phyloP scores from a whole-genome alignment of 2,888 invertebrate genomes.

The Hedya salicella region DNA sequence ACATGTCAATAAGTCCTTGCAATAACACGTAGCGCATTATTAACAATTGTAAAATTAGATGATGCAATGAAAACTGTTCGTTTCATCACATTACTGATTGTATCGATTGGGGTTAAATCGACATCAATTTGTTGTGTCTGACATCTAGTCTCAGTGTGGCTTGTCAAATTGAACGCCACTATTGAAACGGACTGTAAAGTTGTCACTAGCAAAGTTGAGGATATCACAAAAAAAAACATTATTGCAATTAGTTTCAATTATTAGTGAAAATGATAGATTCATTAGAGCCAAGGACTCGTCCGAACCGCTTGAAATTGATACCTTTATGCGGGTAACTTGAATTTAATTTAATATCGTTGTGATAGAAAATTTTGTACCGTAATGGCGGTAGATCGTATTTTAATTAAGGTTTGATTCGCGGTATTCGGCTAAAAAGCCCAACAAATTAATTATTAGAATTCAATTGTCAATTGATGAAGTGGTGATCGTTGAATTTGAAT shows the following conservation, averaged over 20 bases:
- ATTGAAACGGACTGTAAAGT: neutral
- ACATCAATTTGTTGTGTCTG: constrained; percentile 53
- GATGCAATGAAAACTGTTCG: constrained; percentile 75
- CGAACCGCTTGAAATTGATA: constrained; percentile 18
- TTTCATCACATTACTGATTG: constrained; percentile 64
- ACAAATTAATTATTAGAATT: neutral
- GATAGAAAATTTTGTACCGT: no score
- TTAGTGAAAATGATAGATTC: constrained; percentile 1
- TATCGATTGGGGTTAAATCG: constrained; percentile 66
- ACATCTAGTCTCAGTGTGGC: constrained; percentile 22
- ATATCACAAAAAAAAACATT: neutral
- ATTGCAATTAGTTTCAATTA: neutral
- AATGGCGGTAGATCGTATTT: no score
- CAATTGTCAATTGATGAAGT: no score
- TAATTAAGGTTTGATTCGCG: no score
- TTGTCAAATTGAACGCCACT: constrained; percentile 16
- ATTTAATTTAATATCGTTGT: neutral
- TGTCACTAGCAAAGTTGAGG: neutral
- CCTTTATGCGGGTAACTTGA: constrained; percentile 29
- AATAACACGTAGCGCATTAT: neutral
- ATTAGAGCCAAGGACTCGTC: neutral
- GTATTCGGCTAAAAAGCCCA: neutral
- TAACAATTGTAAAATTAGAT: constrained; percentile 46
- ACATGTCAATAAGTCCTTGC: neutral
- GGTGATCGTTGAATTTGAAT: no score